Conservation (phyloP, 2,888 invertebrate species). For the Hecatera dysodea region DNA sequence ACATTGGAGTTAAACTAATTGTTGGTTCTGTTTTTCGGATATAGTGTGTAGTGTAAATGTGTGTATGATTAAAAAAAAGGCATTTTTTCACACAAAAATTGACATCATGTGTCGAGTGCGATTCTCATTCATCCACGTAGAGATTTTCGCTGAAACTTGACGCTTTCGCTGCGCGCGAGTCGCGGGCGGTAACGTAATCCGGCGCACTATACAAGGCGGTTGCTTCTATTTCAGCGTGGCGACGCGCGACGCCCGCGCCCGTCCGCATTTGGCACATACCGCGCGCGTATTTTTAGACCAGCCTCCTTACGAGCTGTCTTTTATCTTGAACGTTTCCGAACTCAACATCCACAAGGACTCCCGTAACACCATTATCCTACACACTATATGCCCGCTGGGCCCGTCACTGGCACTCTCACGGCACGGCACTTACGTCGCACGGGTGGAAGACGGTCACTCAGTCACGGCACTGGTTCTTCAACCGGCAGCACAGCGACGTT, state of each 20-base stretch:
- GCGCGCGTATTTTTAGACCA: conserved; percentile 82
- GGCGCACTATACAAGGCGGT: conserved; percentile 85
- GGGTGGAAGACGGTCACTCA: conserved; percentile 89
- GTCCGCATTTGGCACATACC: conserved; percentile 78
- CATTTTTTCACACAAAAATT: conserved; percentile 13
- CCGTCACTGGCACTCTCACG: conserved; percentile 78
- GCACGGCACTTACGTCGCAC: conserved; percentile 90
- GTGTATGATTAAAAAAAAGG: conserved; percentile 52
- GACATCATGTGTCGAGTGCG: conserved; percentile 35
- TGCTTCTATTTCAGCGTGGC: conserved; percentile 73
- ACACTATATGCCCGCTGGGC: conserved; percentile 75
- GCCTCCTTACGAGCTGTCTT: conserved; percentile 65
- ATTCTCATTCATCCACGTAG: conserved; percentile 55
- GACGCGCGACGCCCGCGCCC: conserved; percentile 70
- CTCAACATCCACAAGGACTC: conserved; percentile 66
- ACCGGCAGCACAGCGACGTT: conserved; percentile 91
- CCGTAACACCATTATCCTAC: conserved; percentile 72
- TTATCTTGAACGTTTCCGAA: conserved; percentile 67
- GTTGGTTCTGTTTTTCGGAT: conserved; percentile 37
- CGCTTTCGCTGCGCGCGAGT: conserved; percentile 52
- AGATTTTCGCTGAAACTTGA: conserved; percentile 53
- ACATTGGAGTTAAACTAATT: conserved; percentile 3
- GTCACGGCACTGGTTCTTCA: conserved; percentile 84
- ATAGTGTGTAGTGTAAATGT: conserved; percentile 77
- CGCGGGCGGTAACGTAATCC: conserved; percentile 85